phyloP scores from a whole-genome alignment of 2,888 invertebrate genomes.

The Tryphoninae sp. region DNA sequence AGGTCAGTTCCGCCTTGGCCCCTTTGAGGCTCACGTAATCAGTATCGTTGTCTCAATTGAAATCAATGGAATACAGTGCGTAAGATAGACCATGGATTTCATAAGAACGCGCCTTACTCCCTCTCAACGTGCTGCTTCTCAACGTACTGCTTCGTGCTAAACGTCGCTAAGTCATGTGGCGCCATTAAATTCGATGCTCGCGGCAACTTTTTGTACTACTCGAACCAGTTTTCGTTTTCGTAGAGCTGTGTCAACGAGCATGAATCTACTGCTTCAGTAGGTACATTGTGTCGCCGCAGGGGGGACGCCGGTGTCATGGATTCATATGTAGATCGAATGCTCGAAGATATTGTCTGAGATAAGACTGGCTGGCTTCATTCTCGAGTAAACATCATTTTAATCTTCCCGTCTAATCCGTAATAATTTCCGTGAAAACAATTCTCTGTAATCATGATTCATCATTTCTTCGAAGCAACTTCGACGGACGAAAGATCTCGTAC shows the following conservation, averaged over 20 bases:
- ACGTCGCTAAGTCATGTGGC: too few relatives aligned
- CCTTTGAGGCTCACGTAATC: background rate
- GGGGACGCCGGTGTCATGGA: too few relatives aligned
- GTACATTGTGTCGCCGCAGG: too few relatives aligned
- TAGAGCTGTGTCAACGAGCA: background rate
- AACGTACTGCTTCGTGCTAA: background rate
- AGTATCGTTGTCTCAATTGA: conserved; percentile 20
- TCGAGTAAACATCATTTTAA: conserved; percentile 4
- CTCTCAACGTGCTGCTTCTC: background rate
- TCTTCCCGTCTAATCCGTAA: background rate
- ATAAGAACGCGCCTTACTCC: background rate
- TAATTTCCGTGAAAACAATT: conserved; percentile 47
- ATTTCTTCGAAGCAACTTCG: conserved; percentile 19
- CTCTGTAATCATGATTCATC: conserved; percentile 43
- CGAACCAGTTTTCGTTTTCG: background rate
- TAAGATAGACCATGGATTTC: conserved; percentile 14
- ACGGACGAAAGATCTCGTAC: background rate
- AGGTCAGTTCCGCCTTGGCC: conserved; percentile 55
- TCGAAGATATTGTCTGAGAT: too few relatives aligned
- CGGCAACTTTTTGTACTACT: background rate
- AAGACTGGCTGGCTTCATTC: background rate
- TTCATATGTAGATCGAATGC: too few relatives aligned
- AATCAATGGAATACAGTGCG: conserved; percentile 20
- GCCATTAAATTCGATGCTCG: background rate
- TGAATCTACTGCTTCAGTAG: background rate